phyloP scores from a whole-genome alignment of 2,113 vertebrate genomes.

The Todiramphus chloris region DNA sequence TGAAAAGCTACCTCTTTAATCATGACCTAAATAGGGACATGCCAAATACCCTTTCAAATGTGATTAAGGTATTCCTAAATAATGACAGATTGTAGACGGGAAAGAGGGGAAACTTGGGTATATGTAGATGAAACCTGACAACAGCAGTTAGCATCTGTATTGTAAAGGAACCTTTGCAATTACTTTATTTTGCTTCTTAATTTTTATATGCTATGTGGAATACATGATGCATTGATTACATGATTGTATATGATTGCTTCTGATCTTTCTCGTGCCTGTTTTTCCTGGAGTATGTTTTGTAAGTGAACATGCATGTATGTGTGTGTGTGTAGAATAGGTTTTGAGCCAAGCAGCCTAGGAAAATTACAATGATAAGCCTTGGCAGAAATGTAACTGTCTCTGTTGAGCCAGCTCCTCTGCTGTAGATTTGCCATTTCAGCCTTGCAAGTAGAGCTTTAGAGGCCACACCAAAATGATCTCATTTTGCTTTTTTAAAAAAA shows the following conservation, averaged over 20 bases:
- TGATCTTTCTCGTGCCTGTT: neutral
- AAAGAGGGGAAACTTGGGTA: neutral
- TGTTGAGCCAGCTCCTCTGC: neutral
- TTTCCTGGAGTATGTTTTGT: neutral
- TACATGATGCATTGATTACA: neutral
- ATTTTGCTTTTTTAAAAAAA: neutral
- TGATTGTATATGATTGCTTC: neutral
- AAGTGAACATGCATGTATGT: too few species aligned
- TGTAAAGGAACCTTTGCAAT: neutral
- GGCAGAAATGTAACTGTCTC: conserved; percentile 7
- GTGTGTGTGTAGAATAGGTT: neutral
- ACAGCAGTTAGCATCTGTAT: neutral
- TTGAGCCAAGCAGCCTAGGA: neutral
- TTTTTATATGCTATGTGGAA: neutral
- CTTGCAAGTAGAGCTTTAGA: neutral
- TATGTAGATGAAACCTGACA: neutral
- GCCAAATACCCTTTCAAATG: neutral
- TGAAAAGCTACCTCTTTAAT: neutral
- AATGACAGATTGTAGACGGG: neutral
- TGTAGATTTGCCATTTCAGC: conserved; percentile 16
- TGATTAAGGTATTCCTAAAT: neutral
- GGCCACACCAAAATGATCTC: neutral
- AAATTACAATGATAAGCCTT: conserved; percentile 2
- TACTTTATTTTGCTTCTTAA: neutral
- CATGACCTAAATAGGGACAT: neutral